phyloP scores from a whole-genome alignment of 53 echinoderm and acorn worm species.

The Henricia sp. region DNA sequence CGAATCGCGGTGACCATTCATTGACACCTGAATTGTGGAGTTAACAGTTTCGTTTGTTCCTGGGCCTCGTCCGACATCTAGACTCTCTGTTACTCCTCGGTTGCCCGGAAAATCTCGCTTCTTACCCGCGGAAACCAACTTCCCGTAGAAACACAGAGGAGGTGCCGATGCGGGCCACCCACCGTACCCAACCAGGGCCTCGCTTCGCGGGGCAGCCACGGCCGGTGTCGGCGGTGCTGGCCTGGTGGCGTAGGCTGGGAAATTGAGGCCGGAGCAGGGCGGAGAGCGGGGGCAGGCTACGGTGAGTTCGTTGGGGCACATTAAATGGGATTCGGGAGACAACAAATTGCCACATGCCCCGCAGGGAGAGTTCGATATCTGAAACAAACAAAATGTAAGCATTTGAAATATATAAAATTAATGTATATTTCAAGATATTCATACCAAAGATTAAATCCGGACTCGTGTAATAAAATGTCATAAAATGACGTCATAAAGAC shows the following conservation, averaged over 20 bases:
- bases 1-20: not conserved
- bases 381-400: not conserved
- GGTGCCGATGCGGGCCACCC: slow-evolving; percentile 36
- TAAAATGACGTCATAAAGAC: too few species aligned
- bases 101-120: too few species aligned
- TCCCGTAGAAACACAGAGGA: slow-evolving; percentile 44
- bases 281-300: slow-evolving; percentile 41
- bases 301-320: slow-evolving; percentile 26
- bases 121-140: slow-evolving; percentile 44
- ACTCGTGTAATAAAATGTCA: too few species aligned
- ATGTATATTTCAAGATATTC: too few species aligned
- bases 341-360: slow-evolving; percentile 30
- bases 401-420: too few species aligned
- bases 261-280: slow-evolving; percentile 40
- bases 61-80: not conserved
- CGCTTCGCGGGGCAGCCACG: slow-evolving; percentile 8
- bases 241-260: slow-evolving; percentile 11
- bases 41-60: not conserved
- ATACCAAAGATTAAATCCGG: too few species aligned
- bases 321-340: slow-evolving; percentile 35
- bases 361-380: slow-evolving; percentile 39
- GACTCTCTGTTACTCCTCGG: not conserved
- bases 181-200: slow-evolving; percentile 43
- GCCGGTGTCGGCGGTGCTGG: slow-evolving; percentile 4
- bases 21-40: not conserved